These are phyloP conservation scores for Ammodytes dubius DNA, from an alignment of 2,113 vertebrate species.

Conservation along the genomic window DNA sequence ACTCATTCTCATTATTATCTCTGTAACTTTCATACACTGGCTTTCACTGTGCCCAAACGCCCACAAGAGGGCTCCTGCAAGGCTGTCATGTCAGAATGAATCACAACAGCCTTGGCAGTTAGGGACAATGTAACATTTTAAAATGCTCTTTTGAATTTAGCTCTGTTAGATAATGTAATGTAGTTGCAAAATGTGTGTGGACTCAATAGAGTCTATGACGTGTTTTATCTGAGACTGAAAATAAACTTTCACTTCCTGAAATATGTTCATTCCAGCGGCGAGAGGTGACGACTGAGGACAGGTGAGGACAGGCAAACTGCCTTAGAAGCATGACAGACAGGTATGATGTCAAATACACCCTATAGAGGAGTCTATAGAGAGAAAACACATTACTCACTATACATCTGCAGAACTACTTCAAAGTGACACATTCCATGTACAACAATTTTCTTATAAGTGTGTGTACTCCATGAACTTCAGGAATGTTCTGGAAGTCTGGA, in stretches of 20 bases:
- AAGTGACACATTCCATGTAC: not conserved
- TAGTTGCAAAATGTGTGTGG: not conserved
- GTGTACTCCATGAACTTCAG: not conserved
- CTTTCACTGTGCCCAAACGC: conserved; percentile 33
- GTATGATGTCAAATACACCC: not conserved
- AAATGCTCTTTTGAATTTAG: not conserved
- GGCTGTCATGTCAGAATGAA: not conserved
- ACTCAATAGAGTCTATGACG: not conserved
- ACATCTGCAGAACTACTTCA: not conserved
- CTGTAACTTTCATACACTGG: conserved; percentile 43
- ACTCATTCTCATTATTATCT: conserved; percentile 57
- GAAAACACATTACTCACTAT: not conserved
- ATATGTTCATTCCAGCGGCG: conserved; percentile 35
- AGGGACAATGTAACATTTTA: not conserved
- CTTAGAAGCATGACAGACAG: conserved; percentile 11
- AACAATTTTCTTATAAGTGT: not conserved
- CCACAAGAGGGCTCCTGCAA: conserved; percentile 59
- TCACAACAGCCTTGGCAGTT: not conserved
- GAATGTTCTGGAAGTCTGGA: conserved; percentile 32
- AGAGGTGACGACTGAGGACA: not conserved
- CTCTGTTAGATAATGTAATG: not conserved
- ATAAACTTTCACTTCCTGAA: conserved; percentile 27
- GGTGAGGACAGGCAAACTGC: not conserved
- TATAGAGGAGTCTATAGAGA: not conserved
- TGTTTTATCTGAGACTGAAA: conserved; percentile 4